phyloP scores from a whole-genome alignment of 2,797 vertebrate species.

The Sciaenops ocellatus region DNA sequence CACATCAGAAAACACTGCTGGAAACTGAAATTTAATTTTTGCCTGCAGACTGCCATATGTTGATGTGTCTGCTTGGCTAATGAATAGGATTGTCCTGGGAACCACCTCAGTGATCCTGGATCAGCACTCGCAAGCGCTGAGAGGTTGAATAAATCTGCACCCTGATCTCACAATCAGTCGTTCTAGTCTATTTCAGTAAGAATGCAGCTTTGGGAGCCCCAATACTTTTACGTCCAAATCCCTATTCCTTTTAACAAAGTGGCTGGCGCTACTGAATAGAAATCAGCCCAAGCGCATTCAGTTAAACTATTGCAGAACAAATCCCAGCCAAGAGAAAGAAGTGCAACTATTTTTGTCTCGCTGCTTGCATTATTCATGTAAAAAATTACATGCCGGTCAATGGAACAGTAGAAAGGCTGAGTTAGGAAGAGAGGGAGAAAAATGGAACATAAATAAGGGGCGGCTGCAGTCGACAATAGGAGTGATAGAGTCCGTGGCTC shows the following conservation, averaged over 20 bases:
- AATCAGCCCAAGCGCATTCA: constrained; percentile 52
- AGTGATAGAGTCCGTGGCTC: constrained; percentile 80
- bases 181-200: constrained; percentile 55
- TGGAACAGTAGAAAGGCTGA: constrained; percentile 71
- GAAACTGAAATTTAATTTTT: constrained; percentile 26
- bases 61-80: constrained; percentile 44
- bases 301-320: constrained; percentile 74
- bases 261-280: constrained; percentile 62
- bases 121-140: constrained; percentile 33
- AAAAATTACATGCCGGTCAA: constrained; percentile 78
- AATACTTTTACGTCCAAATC: constrained; percentile 58
- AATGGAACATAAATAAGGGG: constrained; percentile 80
- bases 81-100: constrained; percentile 56
- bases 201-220: constrained; percentile 54
- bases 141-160: constrained; percentile 66
- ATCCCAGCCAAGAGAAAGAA: constrained; percentile 63
- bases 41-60: constrained; percentile 38
- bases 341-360: constrained; percentile 75
- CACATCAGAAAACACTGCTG: constrained; percentile 40
- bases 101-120: constrained; percentile 56
- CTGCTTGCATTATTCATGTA: constrained; percentile 79
- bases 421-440: constrained; percentile 58
- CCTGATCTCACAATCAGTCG: constrained; percentile 64
- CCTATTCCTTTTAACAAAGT: constrained; percentile 66
- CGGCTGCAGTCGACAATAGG: constrained; percentile 76